Evolutionary conservation across 2,113 vertebrate genomes (phyloP).

Genomic region (Tonatia bakeri): DNA sequence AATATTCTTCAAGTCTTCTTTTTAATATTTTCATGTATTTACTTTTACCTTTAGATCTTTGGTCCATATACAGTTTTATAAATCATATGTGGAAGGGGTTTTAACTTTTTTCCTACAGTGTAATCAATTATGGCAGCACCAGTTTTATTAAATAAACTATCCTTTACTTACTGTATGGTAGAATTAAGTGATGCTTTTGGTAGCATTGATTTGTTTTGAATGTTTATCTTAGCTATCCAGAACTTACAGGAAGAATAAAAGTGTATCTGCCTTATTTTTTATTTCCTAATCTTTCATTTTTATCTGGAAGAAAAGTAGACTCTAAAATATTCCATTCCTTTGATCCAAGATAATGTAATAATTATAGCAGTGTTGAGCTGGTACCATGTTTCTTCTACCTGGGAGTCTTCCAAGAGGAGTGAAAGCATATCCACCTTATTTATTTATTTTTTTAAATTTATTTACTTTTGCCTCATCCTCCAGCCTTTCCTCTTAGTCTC

Average conservation of each 20-base stretch:
- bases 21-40: background rate
- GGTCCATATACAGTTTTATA: background rate
- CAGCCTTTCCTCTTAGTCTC: constrained; percentile 19
- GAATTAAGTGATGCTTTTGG: constrained; percentile 2
- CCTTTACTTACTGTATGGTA: background rate
- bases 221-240: background rate
- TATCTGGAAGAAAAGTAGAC: background rate
- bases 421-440: constrained; percentile 5
- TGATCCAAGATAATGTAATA: constrained; percentile 47
- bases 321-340: constrained; percentile 40
- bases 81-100: background rate
- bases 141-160: constrained; percentile 13
- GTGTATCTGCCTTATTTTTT: constrained; percentile 27
- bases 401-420: constrained; percentile 26
- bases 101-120: constrained; percentile 15
- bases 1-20: constrained; percentile 19
- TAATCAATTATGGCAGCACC: constrained; percentile 17
- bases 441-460: background rate
- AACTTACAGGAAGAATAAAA: constrained; percentile 20
- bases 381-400: constrained; percentile 20
- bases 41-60: constrained; percentile 25
- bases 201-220: constrained; percentile 5
- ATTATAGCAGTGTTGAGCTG: constrained; percentile 6
- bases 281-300: constrained; percentile 41
- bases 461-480: background rate